Base-by-base conservation (phyloP, 2,888 invertebrate species). In the Agonopterix heracliana region DNA sequence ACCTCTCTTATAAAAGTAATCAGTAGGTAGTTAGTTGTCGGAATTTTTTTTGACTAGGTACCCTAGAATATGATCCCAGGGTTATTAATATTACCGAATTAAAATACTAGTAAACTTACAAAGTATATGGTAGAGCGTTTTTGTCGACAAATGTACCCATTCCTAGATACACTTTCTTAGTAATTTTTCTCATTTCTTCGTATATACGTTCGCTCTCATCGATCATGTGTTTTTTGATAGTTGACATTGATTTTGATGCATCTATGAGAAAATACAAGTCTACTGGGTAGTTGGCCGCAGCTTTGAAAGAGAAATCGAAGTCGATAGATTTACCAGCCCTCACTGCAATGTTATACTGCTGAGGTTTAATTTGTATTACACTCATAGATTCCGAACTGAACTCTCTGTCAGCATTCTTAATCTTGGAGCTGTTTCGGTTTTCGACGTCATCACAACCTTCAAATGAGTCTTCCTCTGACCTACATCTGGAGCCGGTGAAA, bases 251-350 rank as follows among this genome's bases (percentile, higher is more conserved):
- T 9, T 78, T 74, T 0, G 95, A 95, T 43, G 94, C 81, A 64
- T 96, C 96, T 91, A 96, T 92, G 44, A 96, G 81, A 64, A 94
- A 95, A 73, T 96, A 96, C 35, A 96, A 78, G 77, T 96, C 96
- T 0, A 96, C 92, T 0, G 96, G 96, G 71, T 95, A 95, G 71
- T 95, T 91, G 56, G 90, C 81, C 0, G 94, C 93, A 58, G 91
- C 91, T 48, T 89, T 86, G 56, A 91, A 93, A 10, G 82, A 81
- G 58, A 93, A 85, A 0, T 61, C 57, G 40, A 92, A 73, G 1
- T 65, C 34, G 3, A 59, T 14, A 0, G 62, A 43, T 34, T 66
- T 49, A 3, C 83, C 82, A 9, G 71, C 64, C 11, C 83, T 70
- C 2, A 82, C 49, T 2, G 59, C 54, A 1, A 85, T 49, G 0